These are phyloP conservation scores for Cylloceria caligata DNA, from an alignment of 2,888 invertebrate species.

Conservation along the genomic window DNA sequence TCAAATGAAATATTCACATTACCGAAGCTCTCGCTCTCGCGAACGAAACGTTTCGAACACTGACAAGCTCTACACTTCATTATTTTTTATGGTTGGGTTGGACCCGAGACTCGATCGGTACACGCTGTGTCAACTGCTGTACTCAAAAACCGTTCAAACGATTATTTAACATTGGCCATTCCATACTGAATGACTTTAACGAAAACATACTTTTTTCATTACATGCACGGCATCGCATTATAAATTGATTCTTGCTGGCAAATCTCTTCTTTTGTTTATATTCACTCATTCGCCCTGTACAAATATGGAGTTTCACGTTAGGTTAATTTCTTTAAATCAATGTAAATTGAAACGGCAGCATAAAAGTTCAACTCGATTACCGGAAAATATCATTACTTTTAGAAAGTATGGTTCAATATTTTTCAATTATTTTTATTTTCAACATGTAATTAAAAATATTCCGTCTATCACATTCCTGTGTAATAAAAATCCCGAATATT, in stretches of 20 bases:
- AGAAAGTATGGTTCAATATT: too few species aligned
- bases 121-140: slow-evolving; percentile 41
- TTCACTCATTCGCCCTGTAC: background rate
- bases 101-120: slow-evolving; percentile 39
- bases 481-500: too few species aligned
- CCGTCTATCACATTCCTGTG: too few species aligned
- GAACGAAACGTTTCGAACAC: slow-evolving; percentile 40
- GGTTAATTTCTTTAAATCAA: too few species aligned
- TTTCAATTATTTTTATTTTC: too few species aligned
- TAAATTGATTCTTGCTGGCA: background rate
- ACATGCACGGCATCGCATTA: background rate
- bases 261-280: background rate
- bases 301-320: too few species aligned
- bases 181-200: too few species aligned
- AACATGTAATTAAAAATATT: too few species aligned
- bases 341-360: too few species aligned
- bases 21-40: slow-evolving; percentile 62
- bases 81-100: slow-evolving; percentile 71
- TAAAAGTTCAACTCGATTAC: too few species aligned
- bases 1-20: slow-evolving; percentile 79
- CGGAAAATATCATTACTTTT: too few species aligned
- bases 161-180: background rate
- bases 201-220: background rate
- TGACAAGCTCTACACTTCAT: slow-evolving; percentile 74
- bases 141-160: background rate